These are phyloP conservation scores for Pterocles gutturalis DNA, from an alignment of 2,113 vertebrate genomes.

Conservation along the genomic window DNA sequence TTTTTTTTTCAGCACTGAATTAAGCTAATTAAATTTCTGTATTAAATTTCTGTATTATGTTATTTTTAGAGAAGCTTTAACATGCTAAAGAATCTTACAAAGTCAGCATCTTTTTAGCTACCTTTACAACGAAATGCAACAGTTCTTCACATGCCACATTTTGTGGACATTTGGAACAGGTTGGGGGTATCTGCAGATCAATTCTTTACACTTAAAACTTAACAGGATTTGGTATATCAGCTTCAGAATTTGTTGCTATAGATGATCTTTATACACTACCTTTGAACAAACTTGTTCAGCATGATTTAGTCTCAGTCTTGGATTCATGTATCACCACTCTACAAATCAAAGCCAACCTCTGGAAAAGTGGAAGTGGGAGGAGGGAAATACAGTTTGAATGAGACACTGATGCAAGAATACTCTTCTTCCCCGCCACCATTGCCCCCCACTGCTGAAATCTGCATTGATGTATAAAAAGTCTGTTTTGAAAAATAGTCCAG, in stretches of 20 bases:
- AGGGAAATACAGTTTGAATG: background rate
- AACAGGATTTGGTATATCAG: background rate
- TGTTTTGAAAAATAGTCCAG: background rate
- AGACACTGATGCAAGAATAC: background rate
- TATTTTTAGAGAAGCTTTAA: conserved; percentile 16
- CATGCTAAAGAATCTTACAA: background rate
- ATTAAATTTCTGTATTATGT: background rate
- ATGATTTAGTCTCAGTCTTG: background rate
- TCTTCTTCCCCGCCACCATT: background rate
- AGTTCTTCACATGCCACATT: background rate
- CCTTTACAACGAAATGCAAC: background rate
- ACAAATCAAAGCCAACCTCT: background rate
- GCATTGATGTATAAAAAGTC: background rate
- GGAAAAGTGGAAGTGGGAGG: background rate
- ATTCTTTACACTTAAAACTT: background rate
- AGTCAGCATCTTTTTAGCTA: background rate
- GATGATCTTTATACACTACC: background rate
- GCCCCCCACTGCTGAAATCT: background rate
- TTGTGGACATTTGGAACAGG: background rate
- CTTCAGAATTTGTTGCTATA: background rate
- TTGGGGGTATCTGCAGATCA: background rate
- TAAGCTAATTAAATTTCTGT: conserved; percentile 6
- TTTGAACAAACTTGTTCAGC: background rate
- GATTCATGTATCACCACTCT: background rate
- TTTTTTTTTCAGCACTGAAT: background rate